Base-by-base conservation (phyloP, 2,113 vertebrate genomes). In the Hippolais icterina region DNA sequence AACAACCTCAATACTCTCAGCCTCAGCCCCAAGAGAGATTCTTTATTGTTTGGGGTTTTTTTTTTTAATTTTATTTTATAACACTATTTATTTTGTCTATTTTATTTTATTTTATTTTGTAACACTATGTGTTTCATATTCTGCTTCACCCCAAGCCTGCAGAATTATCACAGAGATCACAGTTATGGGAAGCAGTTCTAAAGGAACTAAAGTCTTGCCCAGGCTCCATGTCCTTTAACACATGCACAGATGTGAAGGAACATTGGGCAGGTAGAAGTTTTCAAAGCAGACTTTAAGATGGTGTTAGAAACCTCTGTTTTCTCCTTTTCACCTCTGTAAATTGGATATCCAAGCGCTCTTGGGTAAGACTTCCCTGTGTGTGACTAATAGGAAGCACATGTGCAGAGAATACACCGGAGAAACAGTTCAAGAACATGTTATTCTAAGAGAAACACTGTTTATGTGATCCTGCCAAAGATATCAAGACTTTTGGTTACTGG, bases 361-460 rank as follows among this genome's bases (percentile, higher is more conserved):
- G n/a, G 59, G 65, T 69, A 94, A 76, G 46, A 65, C 59, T 77
- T 94, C 70, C 59, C 77, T 1, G 10, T 77, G 71, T 91, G 75
- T 9, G 19, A 10, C 50, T 94, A 84, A 94, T 96, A 64, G 60
- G 77, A 95, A 96, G 81, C 87, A 90, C 3, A 35, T 95, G 93
- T 90, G 66, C 66, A 80, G 70, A 77, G 78, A 94, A 70, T 37
- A 81, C 64, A 37, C 68, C 65, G 64, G 49, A 91, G 89, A 86
- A 91, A 57, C 35, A 56, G 87, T 83, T 88, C 64, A 83, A 82
- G 92, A 94, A 87, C 89, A 87, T 84, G 89, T 88, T 96, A 93
- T 95, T 96, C 94, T 88, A 93, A 37, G 29, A 72, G 57, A 94
- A 90, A 69, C 20, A 42, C 50, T 89, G 83, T 76, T 89, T 85